Evolutionary conservation across 1,140 invertebrate species (phyloP), one percentile per base, ranked within the genome.

Genomic region (Zaprionus tsacasi): DNA sequence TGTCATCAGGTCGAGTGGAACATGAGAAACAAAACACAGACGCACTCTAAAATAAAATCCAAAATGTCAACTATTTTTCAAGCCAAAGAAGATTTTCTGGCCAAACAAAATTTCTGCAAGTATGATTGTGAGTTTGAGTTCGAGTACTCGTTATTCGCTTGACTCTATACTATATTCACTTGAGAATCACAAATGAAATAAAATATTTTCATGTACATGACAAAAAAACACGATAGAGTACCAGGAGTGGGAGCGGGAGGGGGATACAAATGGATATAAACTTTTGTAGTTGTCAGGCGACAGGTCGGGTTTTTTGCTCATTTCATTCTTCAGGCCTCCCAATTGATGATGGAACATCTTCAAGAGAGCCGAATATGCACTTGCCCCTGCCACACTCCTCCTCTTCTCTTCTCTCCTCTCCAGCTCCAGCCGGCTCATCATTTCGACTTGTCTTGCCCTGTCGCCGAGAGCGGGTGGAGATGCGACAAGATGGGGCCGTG

Each of bases 11-110:
- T 50, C 45, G 17, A 50, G 69, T 69, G 57, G 60, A 59, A 70
- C 52, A 66, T n/a, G 59, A 69, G 58, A 58, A 25, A 70, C 27
- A 61, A 58, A 30, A 69, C 69, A 76, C 36, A 68, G 40, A 45
- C 40, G 40, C 69, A 52, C 52, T 73, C 63, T 67, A 58, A 79
- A 70, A 76, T 76, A 63, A 69, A 75, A 82, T 56, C 64, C 63
- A 82, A 85, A 89, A 81, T 89, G 81, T 88, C 85, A 89, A 88
- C 75, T 87, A 83, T 88, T 81, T 83, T 71, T 56, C 54, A 61
- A 70, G 75, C 54, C 43, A 57, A 67, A 45, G 40, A 68, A 70
- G 60, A 79, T 59, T 67, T 86, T 55, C 35, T 15, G 68, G 45
- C 17, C 45, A 25, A 50, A 21, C 15, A 45, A 21, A 21, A 21